Evolutionary conservation across 2,113 vertebrate genomes (phyloP).

Genomic region (Todiramphus chloris): DNA sequence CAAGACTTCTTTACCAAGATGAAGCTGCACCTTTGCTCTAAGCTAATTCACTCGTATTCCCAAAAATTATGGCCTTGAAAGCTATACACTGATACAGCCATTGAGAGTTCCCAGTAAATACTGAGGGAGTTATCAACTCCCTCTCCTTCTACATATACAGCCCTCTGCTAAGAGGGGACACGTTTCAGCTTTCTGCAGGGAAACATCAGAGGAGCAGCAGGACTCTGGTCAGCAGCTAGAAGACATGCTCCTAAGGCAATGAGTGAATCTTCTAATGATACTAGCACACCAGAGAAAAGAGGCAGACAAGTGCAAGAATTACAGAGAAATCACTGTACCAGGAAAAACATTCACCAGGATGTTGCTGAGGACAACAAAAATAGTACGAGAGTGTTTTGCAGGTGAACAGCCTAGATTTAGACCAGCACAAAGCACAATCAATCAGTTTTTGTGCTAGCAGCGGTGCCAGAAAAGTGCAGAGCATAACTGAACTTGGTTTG

Average conservation of each 20-base stretch:
- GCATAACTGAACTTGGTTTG: background rate
- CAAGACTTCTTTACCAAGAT: background rate
- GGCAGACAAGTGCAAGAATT: background rate
- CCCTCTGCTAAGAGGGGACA: background rate
- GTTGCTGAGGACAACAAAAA: constrained; percentile 55
- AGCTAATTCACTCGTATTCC: background rate
- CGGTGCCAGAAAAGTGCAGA: background rate
- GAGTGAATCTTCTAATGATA: background rate
- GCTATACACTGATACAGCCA: accelerated
- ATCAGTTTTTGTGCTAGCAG: constrained; percentile 50
- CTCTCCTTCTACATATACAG: accelerated
- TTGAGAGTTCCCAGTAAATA: background rate
- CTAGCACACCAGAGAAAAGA: background rate
- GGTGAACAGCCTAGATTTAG: constrained; percentile 11
- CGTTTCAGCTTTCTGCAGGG: background rate
- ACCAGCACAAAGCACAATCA: constrained; percentile 22
- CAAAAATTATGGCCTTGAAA: background rate
- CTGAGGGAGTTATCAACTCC: background rate
- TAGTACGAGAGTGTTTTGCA: constrained; percentile 17
- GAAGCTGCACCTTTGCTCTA: background rate
- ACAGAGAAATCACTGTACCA: constrained; percentile 10
- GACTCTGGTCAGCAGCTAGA: background rate
- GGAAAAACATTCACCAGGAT: background rate
- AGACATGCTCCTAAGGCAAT: background rate
- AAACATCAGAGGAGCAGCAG: background rate